A percentile compares a stretch with the other conserved stretches of the same genome.
These are phyloP conservation scores for Archocentrus centrarchus DNA, from an alignment of 2,113 vertebrate genomes.

Conservation along the genomic window DNA sequence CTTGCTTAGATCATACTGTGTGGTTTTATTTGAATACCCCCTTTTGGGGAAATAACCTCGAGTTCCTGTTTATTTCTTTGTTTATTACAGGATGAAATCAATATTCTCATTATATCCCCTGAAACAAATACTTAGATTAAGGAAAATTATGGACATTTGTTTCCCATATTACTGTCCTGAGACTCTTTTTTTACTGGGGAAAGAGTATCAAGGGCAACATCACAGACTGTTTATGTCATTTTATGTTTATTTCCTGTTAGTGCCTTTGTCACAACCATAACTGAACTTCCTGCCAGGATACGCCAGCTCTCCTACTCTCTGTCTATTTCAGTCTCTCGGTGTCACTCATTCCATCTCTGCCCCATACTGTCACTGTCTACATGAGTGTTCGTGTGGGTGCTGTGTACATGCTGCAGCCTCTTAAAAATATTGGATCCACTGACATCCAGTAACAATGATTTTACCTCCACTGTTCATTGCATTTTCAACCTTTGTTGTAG, in stretches of 20 bases:
- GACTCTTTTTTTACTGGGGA: neutral
- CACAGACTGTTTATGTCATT: neutral
- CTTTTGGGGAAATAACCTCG: neutral
- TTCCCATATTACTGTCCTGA: neutral
- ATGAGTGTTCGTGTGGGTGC: neutral
- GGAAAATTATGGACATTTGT: neutral
- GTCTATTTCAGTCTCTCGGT: conserved; percentile 29
- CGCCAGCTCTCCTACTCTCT: neutral
- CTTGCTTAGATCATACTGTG: neutral
- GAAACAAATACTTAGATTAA: conserved; percentile 2
- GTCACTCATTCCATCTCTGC: conserved; percentile 15
- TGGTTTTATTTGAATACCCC: neutral
- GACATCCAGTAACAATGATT: neutral
- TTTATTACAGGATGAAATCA: neutral
- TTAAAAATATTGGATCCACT: neutral
- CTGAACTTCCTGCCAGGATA: conserved; percentile 64
- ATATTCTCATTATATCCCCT: neutral
- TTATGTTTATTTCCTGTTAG: conserved; percentile 46
- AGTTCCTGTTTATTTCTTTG: accelerated
- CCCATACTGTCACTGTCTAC: neutral
- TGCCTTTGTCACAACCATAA: conserved; percentile 23
- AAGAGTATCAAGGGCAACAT: conserved; percentile 8
- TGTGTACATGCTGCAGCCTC: neutral
- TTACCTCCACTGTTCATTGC: neutral
- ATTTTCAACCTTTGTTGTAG: neutral